phyloP scores from a whole-genome alignment of 1,140 invertebrate species.

The Listronotus bonariensis region DNA sequence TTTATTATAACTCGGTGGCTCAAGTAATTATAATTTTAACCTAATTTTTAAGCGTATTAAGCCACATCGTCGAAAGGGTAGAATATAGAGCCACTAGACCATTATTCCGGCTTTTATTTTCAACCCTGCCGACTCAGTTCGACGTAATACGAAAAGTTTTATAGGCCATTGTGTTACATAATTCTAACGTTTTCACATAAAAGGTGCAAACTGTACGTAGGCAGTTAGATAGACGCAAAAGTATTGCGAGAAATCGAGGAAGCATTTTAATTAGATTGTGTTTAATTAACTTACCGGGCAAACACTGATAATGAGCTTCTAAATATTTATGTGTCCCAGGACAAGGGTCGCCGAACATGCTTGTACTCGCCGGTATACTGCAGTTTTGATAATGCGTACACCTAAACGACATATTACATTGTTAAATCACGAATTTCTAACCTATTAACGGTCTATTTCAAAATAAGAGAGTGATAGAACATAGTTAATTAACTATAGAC shows the following conservation, averaged over 20 bases:
- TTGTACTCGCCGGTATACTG: slow-evolving; percentile 85
- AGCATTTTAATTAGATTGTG: slow-evolving; percentile 41
- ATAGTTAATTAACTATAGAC: too few relatives aligned
- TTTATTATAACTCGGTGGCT: too few relatives aligned
- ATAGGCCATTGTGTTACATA: slow-evolving; percentile 33
- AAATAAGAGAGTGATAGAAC: neutral
- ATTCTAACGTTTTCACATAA: slow-evolving; percentile 8
- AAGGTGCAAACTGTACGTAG: slow-evolving; percentile 14
- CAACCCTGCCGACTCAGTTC: slow-evolving; percentile 11
- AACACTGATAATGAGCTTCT: slow-evolving; percentile 94
- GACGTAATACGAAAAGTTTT: slow-evolving; percentile 37
- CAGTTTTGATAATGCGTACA: slow-evolving; percentile 90
- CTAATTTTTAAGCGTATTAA: neutral
- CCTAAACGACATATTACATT: slow-evolving; percentile 59
- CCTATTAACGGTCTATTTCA: slow-evolving; percentile 10
- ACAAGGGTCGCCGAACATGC: slow-evolving; percentile 92
- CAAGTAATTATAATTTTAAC: too few relatives aligned
- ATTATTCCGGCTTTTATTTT: slow-evolving; percentile 21
- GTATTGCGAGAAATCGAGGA: slow-evolving; percentile 45
- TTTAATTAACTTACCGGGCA: slow-evolving; percentile 71
- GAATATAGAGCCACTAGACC: slow-evolving; percentile 2
- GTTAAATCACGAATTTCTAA: slow-evolving; percentile 10
- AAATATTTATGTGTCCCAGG: slow-evolving; percentile 93
- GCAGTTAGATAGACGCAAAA: slow-evolving; percentile 12
- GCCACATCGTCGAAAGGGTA: slow-evolving; percentile 7